Base-by-base conservation (phyloP, 2,888 invertebrate species). In the Parnassius apollo region DNA sequence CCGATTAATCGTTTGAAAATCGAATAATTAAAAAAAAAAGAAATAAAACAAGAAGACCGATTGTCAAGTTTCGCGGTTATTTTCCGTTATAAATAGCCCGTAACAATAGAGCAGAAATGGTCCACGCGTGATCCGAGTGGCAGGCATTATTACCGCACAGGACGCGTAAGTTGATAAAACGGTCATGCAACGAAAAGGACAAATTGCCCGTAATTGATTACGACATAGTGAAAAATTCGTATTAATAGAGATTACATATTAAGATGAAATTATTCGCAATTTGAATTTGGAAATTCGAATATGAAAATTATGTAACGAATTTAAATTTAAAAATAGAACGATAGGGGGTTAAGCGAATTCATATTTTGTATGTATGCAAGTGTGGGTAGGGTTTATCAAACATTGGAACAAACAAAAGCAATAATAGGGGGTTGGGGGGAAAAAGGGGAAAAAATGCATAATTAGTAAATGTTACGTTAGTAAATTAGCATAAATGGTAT, bases 141-240 rank as follows among this genome's bases (percentile, higher is more conserved):
- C 74, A 70, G 57, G 64, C 67, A 71, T 77, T 75, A 72, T 72
- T 77, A 68, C 70, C 72, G 68, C 60, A 67, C 79, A 77, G 81
- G 78, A 76, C 76, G 82, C 75, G 83, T 86, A 71, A 83, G 78
- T 76, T 84, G 84, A 88, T 89, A 87, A 87, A 68, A 75, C 68
- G 67, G 67, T 64, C 49, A 49, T 66, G 68, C 69, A 72, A 73
- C 72, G 77, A 68, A 81, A 82, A 80, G 77, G 73, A 74, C 74
- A 75, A 79, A 80, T 81, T 78, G 74, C 64, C 71, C 74, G 77
- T 81, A 81, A 81, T 59, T n/a, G 52, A 22, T 25, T 10, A 46
- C 46, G 53, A 42, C 13, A 49, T 46, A 35, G n/a, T 53, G 53
- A 35, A 25, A 44, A 42, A 42, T 52, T 18, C 22, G 42, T 13